phyloP scores from a whole-genome alignment of 2,888 invertebrate species.

The Panopea generosa region DNA sequence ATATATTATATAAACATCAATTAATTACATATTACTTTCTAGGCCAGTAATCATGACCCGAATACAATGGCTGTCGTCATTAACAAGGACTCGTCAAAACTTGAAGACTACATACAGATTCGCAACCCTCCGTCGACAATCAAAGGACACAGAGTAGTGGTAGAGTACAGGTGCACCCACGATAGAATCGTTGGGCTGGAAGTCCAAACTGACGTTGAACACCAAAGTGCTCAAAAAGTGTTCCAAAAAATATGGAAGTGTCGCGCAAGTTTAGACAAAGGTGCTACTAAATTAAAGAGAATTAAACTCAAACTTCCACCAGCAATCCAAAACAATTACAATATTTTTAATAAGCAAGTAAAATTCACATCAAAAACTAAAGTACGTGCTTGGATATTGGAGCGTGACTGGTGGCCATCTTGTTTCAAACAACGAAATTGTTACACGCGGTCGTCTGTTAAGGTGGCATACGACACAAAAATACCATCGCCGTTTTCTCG shows the following conservation, averaged over 20 bases:
- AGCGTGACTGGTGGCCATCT: constrained; percentile 56
- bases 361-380: constrained; percentile 55
- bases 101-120: constrained; percentile 68
- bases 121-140: constrained; percentile 59
- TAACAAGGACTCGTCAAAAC: constrained; percentile 18
- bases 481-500: constrained; percentile 72
- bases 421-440: constrained; percentile 41
- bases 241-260: constrained; percentile 70
- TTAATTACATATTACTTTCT: no score
- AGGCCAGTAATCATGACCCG: constrained; percentile 23
- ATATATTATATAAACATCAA: no score
- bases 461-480: constrained; percentile 59
- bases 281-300: constrained; percentile 28
- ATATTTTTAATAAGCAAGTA: constrained; percentile 64
- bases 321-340: constrained; percentile 67
- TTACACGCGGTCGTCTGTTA: constrained; percentile 59
- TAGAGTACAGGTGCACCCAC: constrained; percentile 66
- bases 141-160: constrained; percentile 32
- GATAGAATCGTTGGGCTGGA: constrained; percentile 66
- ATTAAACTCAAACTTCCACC: constrained; percentile 62
- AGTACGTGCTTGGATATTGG: constrained; percentile 73
- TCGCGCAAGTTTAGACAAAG: background rate
- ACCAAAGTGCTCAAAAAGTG: constrained; percentile 34
- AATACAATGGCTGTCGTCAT: constrained; percentile 53
- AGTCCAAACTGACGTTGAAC: constrained; percentile 41